A percentile compares a stretch with the other conserved stretches of the same genome.
Conservation (phyloP, 1,140 invertebrate species). For the Diploscapter pachys region DNA sequence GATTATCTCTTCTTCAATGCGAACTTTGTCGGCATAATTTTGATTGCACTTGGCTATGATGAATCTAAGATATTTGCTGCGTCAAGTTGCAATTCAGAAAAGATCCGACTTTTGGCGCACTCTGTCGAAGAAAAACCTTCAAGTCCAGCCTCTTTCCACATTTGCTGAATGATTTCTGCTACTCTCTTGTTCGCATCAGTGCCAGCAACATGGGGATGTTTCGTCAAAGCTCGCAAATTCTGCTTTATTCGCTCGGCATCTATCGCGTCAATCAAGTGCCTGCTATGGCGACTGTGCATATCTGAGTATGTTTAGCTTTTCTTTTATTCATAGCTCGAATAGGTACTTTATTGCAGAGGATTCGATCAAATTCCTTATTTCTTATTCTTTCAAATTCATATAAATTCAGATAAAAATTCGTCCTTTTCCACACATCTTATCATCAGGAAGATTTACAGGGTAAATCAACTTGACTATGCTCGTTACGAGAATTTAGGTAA, state of each 20-base stretch:
- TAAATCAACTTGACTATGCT: too few relatives aligned
- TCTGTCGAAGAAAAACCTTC: constrained; percentile 38
- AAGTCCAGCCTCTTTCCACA: constrained; percentile 46
- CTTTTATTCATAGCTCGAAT: too few relatives aligned
- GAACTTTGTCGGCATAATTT: background rate
- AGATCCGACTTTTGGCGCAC: too few relatives aligned
- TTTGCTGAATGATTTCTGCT: constrained; percentile 47
- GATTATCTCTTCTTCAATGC: background rate
- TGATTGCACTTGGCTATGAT: constrained; percentile 3
- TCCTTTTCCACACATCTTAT: too few relatives aligned
- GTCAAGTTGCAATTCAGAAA: too few relatives aligned
- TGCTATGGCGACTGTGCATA: constrained; percentile 13
- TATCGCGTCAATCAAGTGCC: constrained; percentile 24
- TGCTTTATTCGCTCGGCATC: constrained; percentile 42
- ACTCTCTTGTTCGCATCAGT: constrained; percentile 48
- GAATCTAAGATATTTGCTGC: too few relatives aligned
- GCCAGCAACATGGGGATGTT: constrained; percentile 55
- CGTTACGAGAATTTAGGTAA: too few relatives aligned
- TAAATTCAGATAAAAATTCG: too few relatives aligned
- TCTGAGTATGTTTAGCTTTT: constrained; percentile 4
- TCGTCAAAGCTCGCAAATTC: constrained; percentile 49
- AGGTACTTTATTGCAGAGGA: too few relatives aligned
- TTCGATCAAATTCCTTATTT: too few relatives aligned
- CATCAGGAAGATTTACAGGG: too few relatives aligned
- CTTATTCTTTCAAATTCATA: too few relatives aligned